A percentile compares a stretch with the other conserved stretches of the same genome.
Evolutionary conservation across 2,888 invertebrate genomes (phyloP).

Genomic region (Tenthredo livida): DNA sequence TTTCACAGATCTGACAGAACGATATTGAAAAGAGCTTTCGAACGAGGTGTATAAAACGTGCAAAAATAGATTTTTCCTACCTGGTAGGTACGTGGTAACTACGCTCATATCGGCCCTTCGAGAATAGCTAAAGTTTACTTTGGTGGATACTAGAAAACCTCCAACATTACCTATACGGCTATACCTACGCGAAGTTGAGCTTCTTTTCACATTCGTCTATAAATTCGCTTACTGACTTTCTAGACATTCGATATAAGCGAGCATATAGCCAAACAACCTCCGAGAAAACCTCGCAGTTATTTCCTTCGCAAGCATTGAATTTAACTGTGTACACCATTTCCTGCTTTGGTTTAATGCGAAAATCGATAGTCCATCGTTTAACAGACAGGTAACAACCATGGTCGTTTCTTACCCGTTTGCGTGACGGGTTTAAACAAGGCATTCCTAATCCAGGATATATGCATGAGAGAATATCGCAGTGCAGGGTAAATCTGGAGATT

Average conservation of each 20-base stretch:
- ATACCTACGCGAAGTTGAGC: background rate
- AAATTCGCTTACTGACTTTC: background rate
- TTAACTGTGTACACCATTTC: background rate
- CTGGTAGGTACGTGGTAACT: slow-evolving; percentile 18
- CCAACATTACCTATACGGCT: no score
- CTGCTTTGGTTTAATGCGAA: background rate
- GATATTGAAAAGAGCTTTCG: slow-evolving; percentile 30
- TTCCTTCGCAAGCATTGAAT: background rate
- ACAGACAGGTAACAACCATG: background rate
- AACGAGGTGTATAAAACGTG: slow-evolving; percentile 21
- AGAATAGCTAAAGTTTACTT: background rate
- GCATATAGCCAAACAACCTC: background rate
- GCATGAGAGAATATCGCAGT: background rate
- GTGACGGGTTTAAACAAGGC: background rate
- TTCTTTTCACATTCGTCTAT: background rate
- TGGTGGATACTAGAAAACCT: background rate
- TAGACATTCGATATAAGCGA: background rate
- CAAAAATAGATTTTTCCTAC: slow-evolving; percentile 13
- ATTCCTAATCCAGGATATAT: background rate
- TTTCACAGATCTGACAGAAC: slow-evolving; percentile 12
- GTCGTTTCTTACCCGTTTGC: background rate
- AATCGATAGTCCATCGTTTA: slow-evolving; percentile 12
- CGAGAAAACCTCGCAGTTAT: background rate
- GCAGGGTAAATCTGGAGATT: background rate
- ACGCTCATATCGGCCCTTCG: background rate